These are phyloP conservation scores for Zaprionus kolodkinae DNA, from an alignment of 1,140 invertebrate species.

Conservation along the genomic window DNA sequence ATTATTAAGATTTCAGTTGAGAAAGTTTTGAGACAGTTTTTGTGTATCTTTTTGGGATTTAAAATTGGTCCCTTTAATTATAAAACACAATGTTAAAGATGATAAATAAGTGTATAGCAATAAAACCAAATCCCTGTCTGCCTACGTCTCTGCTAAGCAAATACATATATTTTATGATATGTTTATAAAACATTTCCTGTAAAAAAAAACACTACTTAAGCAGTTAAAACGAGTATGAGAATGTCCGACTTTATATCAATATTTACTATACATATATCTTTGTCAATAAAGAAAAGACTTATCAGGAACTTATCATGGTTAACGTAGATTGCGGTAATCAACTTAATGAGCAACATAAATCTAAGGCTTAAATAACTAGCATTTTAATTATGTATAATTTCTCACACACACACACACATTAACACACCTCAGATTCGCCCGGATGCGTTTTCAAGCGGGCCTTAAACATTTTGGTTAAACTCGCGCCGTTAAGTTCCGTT, in stretches of 20 bases:
- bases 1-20: neutral
- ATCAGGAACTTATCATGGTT: neutral
- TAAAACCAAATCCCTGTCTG: neutral
- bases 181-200: neutral
- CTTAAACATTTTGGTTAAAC: constrained; percentile 80
- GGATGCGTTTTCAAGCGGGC: constrained; percentile 74
- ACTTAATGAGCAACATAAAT: neutral
- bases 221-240: neutral
- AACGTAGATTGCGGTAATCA: neutral
- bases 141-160: neutral
- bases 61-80: neutral
- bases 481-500: constrained; percentile 76
- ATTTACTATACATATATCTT: neutral
- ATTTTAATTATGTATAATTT: constrained; percentile 4
- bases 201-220: neutral
- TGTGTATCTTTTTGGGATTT: neutral
- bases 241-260: neutral
- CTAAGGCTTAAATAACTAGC: neutral
- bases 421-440: constrained; percentile 67
- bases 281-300: neutral
- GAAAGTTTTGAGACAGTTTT: neutral
- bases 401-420: neutral
- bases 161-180: neutral
- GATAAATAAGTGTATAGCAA: neutral
- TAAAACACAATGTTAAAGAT: neutral